Percentiles rank a stretch among this genome's conserved stretches.
Conservation (phyloP, 2,888 invertebrate species). For the Spatulosminthurus flaviceps region DNA sequence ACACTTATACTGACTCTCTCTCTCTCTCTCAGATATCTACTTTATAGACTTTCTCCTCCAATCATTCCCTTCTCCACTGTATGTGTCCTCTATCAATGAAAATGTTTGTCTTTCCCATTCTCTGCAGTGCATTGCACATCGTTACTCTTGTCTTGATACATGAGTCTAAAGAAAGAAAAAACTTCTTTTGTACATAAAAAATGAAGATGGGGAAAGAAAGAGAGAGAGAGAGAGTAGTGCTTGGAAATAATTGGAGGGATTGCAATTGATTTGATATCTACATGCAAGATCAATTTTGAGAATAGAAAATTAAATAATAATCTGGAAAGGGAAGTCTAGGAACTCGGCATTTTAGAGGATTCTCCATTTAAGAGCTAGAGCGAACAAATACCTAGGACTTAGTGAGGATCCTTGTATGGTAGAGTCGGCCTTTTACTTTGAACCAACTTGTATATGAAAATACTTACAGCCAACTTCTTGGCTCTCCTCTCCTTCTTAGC, state of each 20-base stretch:
- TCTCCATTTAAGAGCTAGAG: too few relatives aligned
- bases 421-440: too few relatives aligned
- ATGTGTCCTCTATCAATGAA: neutral
- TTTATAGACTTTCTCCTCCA: too few relatives aligned
- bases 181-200: neutral
- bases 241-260: neutral
- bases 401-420: too few relatives aligned
- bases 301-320: too few relatives aligned
- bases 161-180: neutral
- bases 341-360: too few relatives aligned
- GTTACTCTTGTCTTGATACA: neutral
- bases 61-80: too few relatives aligned
- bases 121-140: neutral
- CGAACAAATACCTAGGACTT: too few relatives aligned
- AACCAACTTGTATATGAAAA: neutral
- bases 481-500: neutral
- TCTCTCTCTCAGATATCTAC: neutral
- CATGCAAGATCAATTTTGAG: too few relatives aligned
- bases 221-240: neutral
- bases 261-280: neutral
- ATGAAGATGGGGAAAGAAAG: neutral
- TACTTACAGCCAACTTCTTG: neutral
- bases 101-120: constrained; percentile 35
- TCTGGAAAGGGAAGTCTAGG: too few relatives aligned
- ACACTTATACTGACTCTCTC: neutral